Percentiles rank a stretch among this genome's conserved stretches.
These are phyloP conservation scores for Myotis yumanensis DNA, from an alignment of 2,113 vertebrate species.

Conservation along the genomic window DNA sequence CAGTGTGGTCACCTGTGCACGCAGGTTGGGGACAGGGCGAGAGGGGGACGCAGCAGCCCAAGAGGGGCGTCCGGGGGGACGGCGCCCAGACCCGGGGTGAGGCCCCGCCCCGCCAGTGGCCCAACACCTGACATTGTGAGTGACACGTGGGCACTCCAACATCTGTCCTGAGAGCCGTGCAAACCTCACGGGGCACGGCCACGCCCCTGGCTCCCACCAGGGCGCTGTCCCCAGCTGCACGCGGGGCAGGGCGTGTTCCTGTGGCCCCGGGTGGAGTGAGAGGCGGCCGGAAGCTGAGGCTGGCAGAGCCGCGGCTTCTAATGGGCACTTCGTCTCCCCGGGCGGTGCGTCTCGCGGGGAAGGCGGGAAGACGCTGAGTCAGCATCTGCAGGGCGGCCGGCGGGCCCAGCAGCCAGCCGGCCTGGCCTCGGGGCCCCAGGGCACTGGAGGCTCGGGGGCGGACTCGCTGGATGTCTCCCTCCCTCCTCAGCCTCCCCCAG, in stretches of 20 bases:
- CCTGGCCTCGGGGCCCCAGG: not conserved
- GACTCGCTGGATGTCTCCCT: not conserved
- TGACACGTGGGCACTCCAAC: accelerated
- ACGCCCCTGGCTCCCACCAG: accelerated
- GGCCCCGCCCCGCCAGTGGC: accelerated
- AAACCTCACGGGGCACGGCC: accelerated
- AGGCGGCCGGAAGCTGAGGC: not conserved
- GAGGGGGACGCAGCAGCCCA: not conserved
- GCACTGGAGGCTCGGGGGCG: not conserved
- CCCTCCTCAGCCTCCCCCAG: not conserved
- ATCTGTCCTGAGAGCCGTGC: not conserved
- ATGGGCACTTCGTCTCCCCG: conserved; percentile 20
- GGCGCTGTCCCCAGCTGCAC: not conserved
- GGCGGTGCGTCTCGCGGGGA: conserved; percentile 40
- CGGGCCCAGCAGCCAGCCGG: conserved; percentile 6
- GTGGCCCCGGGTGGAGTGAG: not conserved
- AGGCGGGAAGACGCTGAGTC: conserved; percentile 47
- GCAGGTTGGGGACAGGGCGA: not conserved
- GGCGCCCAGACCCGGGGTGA: accelerated
- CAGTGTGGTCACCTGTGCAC: accelerated
- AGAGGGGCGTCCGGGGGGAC: not conserved
- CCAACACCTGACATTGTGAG: accelerated
- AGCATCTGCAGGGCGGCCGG: conserved; percentile 5
- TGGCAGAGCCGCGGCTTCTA: not conserved
- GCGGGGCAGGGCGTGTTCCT: not conserved